Evolutionary conservation across 1,140 invertebrate species (phyloP), one percentile per base, ranked within the genome.

Genomic region (Ganaspis sp.): DNA sequence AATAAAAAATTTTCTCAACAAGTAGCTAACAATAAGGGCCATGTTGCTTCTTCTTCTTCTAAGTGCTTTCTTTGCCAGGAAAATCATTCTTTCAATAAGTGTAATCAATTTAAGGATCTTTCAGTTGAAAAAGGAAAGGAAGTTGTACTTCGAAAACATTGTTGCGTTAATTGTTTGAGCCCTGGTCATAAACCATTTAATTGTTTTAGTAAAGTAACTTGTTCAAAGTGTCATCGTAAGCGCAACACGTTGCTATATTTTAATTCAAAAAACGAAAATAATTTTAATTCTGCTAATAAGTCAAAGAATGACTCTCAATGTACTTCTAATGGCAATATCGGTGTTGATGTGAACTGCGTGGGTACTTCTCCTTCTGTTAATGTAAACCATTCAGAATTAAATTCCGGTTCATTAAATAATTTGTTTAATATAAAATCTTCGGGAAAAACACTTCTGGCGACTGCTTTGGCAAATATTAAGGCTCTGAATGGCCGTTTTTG

Each of bases 81-180:
- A 40, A 74, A 69, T 74, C 73, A 74, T 64, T n/a, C 15, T 26
- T 42, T 69, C 38, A 37, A 8, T 69, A 23, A 69, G 6, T 74
- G 73, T 58, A 58, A 74, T 17, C 17, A 26, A 15, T 69, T 74
- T 23, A 45, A 45, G 11, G 40, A 45, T 4, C 40, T 45, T 45
- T n/a, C 40, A n/a, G 11, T 45, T 1, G 40, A 54, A 6, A 17
- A 73, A 54, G 1, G 38, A 40, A 53, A 26, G 12, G 42, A 12
- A 37, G n/a, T n/a, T n/a, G n/a, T n/a, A n/a, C n/a, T n/a, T n/a
- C n/a, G n/a, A n/a, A n/a, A n/a, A n/a, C n/a, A 9, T 53, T 23
- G 71, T 21, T 34, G 3, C 8, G 34, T 73, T 9, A 73, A 73
- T 15, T 73, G 71, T 21, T 29, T 73, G 40, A 23, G 1, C 4